phyloP scores from a whole-genome alignment of 2,797 vertebrate genomes.

The Champsocephalus esox region DNA sequence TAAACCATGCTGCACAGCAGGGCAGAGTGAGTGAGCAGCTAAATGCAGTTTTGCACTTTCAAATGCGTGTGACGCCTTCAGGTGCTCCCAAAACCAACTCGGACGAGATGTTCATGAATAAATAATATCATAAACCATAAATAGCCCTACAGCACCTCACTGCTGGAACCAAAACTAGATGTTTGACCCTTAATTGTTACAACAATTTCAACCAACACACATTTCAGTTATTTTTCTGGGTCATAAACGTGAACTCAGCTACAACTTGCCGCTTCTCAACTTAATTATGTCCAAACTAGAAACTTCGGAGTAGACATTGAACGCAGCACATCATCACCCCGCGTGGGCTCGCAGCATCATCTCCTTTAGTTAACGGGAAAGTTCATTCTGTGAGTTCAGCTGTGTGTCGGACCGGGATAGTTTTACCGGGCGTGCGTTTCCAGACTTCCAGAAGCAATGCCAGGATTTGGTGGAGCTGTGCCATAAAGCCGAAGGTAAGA shows the following conservation, averaged over 20 bases:
- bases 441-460: slow-evolving; percentile 59
- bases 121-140: no score
- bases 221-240: background rate
- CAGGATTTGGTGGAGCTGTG: slow-evolving; percentile 55
- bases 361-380: slow-evolving; percentile 40
- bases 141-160: background rate
- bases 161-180: fast-evolving
- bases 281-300: fast-evolving
- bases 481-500: slow-evolving; percentile 73
- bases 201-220: no score
- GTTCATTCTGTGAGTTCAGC: slow-evolving; percentile 50
- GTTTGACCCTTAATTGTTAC: background rate
- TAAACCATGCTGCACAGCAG: no score
- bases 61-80: slow-evolving; percentile 34
- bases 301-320: slow-evolving; percentile 31
- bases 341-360: slow-evolving; percentile 65
- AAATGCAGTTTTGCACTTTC: slow-evolving; percentile 13
- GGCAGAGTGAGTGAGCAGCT: no score
- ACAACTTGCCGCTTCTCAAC: background rate
- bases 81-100: background rate
- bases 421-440: slow-evolving; percentile 24
- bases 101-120: fast-evolving
- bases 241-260: background rate
- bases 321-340: slow-evolving; percentile 52
- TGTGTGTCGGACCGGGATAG: slow-evolving; percentile 21